phyloP scores from a whole-genome alignment of 1,140 invertebrate genomes.

The Drosophila gunungcola region DNA sequence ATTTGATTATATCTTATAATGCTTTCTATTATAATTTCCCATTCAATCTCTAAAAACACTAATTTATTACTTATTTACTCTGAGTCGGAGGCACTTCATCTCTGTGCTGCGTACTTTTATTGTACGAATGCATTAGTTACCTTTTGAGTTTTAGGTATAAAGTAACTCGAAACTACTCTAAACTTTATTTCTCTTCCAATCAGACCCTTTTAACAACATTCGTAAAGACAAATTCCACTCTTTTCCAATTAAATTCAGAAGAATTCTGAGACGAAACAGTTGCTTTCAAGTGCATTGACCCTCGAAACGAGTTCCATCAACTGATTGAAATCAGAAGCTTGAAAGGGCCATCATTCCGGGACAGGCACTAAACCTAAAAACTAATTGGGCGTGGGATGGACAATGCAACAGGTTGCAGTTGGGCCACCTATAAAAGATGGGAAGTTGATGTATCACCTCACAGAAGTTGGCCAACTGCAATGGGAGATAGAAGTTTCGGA shows the following conservation, averaged over 20 bases:
- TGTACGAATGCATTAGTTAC: no score
- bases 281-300: slow-evolving; percentile 60
- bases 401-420: slow-evolving; percentile 35
- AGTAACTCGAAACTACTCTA: background rate
- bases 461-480: slow-evolving; percentile 65
- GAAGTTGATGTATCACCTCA: slow-evolving; percentile 21
- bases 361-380: slow-evolving; percentile 47
- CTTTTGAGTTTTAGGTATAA: background rate
- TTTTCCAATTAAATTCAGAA: background rate
- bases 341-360: slow-evolving; percentile 41
- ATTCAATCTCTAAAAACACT: no score
- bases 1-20: no score
- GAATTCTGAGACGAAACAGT: slow-evolving; percentile 17
- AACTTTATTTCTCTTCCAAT: background rate
- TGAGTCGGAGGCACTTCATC: no score
- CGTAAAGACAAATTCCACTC: background rate
- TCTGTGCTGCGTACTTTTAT: no score
- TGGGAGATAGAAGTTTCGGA: slow-evolving; percentile 41
- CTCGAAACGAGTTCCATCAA: slow-evolving; percentile 64
- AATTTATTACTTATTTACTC: no score
- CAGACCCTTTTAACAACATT: background rate
- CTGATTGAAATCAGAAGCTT: slow-evolving; percentile 59
- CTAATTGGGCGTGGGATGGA: slow-evolving; percentile 61
- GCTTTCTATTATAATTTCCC: no score
- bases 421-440: slow-evolving; percentile 63